phyloP scores from a whole-genome alignment of 2,113 vertebrate species.

The Lipophrys pholis region DNA sequence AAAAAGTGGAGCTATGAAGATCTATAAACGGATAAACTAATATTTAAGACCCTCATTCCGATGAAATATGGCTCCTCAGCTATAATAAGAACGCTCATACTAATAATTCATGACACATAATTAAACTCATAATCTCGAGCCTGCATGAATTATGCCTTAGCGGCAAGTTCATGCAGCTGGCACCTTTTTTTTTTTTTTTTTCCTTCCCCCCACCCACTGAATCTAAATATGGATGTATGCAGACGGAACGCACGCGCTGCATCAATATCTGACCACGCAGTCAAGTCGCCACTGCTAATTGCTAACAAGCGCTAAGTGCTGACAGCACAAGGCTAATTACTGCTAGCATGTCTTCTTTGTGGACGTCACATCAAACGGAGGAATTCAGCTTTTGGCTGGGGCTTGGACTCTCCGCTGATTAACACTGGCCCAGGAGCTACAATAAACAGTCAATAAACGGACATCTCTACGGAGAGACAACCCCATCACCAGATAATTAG shows the following conservation, averaged over 20 bases:
- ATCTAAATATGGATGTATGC: slow-evolving; percentile 28
- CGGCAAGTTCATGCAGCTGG: slow-evolving; percentile 59
- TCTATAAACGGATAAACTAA: slow-evolving; percentile 74
- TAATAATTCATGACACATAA: slow-evolving; percentile 71
- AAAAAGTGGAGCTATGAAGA: slow-evolving; percentile 47
- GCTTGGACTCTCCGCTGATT: slow-evolving; percentile 54
- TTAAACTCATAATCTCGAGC: slow-evolving; percentile 60
- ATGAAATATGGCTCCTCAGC: slow-evolving; percentile 56
- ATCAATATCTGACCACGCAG: slow-evolving; percentile 50
- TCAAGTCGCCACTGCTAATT: slow-evolving; percentile 62
- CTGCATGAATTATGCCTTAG: slow-evolving; percentile 58
- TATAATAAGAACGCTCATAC: slow-evolving; percentile 66
- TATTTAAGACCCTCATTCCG: slow-evolving; percentile 69
- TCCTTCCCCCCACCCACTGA: slow-evolving; percentile 22
- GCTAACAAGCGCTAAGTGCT: slow-evolving; percentile 69
- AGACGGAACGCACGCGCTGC: slow-evolving; percentile 22
- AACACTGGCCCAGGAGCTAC: slow-evolving; percentile 65
- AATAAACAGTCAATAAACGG: slow-evolving; percentile 76
- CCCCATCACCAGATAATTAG: slow-evolving; percentile 68
- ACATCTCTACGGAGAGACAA: slow-evolving; percentile 63
- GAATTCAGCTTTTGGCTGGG: slow-evolving; percentile 65
- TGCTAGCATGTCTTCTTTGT: slow-evolving; percentile 65
- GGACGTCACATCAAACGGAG: slow-evolving; percentile 72
- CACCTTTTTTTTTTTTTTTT: slow-evolving; percentile 54
- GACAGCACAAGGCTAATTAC: slow-evolving; percentile 74